Conservation (phyloP, 2,888 invertebrate species). For the Petrolisthes manimaculis region DNA sequence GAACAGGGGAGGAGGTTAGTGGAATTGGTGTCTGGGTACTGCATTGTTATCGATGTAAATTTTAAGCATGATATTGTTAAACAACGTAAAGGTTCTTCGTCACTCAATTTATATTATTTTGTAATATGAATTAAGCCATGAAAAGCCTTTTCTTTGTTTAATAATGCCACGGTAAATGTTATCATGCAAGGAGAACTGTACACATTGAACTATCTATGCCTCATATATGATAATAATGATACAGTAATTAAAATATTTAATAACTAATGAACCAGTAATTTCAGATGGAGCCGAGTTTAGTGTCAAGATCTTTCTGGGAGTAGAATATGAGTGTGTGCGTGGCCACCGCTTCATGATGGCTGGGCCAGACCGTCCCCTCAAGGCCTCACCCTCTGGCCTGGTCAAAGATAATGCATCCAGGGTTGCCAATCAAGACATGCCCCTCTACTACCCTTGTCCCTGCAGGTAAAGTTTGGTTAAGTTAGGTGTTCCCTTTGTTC, state of each 20-base stretch:
- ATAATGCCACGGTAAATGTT: no score
- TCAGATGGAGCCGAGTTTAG: constrained; percentile 73
- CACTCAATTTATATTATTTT: no score
- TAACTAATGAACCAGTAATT: background rate
- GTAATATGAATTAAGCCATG: no score
- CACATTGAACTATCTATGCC: background rate
- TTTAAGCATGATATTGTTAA: no score
- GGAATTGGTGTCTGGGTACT: no score
- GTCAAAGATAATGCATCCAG: constrained; percentile 86
- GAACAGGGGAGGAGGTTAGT: constrained; percentile 51
- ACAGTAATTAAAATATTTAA: background rate
- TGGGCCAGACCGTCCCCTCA: constrained; percentile 74
- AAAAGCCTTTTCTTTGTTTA: no score
- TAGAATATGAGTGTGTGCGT: constrained; percentile 96
- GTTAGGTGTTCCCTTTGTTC: no score
- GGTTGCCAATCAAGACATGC: constrained; percentile 90
- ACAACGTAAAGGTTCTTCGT: no score
- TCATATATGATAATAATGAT: background rate
- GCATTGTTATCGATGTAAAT: no score
- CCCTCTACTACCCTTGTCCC: constrained; percentile 86
- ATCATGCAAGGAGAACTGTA: no score
- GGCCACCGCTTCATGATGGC: constrained; percentile 84
- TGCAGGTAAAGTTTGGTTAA: constrained; percentile 75
- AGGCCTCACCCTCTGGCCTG: constrained; percentile 79
- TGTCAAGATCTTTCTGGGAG: constrained; percentile 93